Evolutionary conservation across 2,888 invertebrate species (phyloP).

Genomic region (Caenorhabditis drosophilae): DNA sequence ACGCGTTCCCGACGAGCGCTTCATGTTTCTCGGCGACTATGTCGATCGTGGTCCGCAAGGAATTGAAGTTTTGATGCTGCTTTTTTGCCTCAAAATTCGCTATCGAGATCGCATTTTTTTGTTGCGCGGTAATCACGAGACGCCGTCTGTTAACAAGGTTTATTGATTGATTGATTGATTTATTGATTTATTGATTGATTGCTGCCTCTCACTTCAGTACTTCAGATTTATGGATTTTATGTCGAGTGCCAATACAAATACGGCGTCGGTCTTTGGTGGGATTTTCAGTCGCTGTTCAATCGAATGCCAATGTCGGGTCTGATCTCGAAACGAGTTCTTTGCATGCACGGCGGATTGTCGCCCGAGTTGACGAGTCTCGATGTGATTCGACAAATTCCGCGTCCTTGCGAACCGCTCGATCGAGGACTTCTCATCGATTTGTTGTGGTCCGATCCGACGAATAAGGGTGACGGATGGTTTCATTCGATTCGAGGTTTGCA

Average conservation of each 20-base stretch:
- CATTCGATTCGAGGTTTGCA: slow-evolving; percentile 51
- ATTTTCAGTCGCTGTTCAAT: slow-evolving; percentile 61
- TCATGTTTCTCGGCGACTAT: slow-evolving; percentile 61
- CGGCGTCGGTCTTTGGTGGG: slow-evolving; percentile 63
- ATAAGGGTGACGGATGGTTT: slow-evolving; percentile 57
- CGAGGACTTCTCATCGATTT: slow-evolving; percentile 59
- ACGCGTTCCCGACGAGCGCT: slow-evolving; percentile 55
- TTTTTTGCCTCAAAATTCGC: slow-evolving; percentile 60
- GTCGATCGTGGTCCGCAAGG: slow-evolving; percentile 64
- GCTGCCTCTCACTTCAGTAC: not conserved
- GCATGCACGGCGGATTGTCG: slow-evolving; percentile 63
- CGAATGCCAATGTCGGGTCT: slow-evolving; percentile 61
- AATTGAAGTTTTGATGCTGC: slow-evolving; percentile 55
- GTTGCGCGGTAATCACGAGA: slow-evolving; percentile 63
- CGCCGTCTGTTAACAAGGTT: slow-evolving; percentile 57
- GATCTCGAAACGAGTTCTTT: slow-evolving; percentile 58
- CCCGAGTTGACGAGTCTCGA: slow-evolving; percentile 55
- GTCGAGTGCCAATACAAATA: slow-evolving; percentile 55
- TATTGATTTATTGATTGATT: not conserved
- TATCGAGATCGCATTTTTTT: slow-evolving; percentile 54
- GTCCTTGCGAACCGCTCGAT: slow-evolving; percentile 60
- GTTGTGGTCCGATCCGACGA: slow-evolving; percentile 64
- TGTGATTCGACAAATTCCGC: slow-evolving; percentile 48
- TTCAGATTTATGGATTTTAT: slow-evolving; percentile 61
- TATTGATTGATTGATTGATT: not conserved